Evolutionary conservation across 2,888 invertebrate genomes (phyloP).

Genomic region (Alitta virens): DNA sequence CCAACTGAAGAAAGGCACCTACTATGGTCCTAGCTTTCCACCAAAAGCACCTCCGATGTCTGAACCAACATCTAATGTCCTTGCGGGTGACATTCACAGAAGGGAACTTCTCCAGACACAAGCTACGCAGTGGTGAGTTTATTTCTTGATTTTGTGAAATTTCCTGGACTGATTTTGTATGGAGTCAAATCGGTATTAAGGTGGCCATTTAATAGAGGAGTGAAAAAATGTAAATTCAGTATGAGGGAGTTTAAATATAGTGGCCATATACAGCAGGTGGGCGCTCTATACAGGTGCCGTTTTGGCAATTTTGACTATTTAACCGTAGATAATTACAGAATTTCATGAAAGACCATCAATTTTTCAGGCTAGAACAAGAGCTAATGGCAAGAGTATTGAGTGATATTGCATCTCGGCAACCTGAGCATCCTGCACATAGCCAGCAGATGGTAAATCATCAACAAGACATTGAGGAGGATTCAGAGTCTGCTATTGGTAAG

Average conservation of each 20-base stretch:
- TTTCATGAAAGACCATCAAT: not conserved
- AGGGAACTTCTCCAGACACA: slow-evolving; percentile 44
- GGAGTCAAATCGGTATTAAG: too few relatives aligned
- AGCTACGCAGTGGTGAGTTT: slow-evolving; percentile 46
- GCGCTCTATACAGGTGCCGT: too few relatives aligned
- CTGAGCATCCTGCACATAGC: not conserved
- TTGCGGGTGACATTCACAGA: slow-evolving; percentile 43
- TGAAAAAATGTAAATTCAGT: too few relatives aligned
- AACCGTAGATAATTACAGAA: too few relatives aligned
- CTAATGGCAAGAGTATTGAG: slow-evolving; percentile 49
- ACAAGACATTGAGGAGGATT: not conserved
- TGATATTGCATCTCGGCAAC: slow-evolving; percentile 28
- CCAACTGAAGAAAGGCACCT: slow-evolving; percentile 28
- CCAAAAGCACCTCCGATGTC: slow-evolving; percentile 24
- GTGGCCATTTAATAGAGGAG: too few relatives aligned
- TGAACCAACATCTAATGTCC: slow-evolving; percentile 34
- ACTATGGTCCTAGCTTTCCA: slow-evolving; percentile 41
- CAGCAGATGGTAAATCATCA: not conserved
- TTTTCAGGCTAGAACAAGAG: slow-evolving; percentile 50
- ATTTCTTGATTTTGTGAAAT: too few relatives aligned
- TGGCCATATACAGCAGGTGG: too few relatives aligned
- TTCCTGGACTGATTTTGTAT: too few relatives aligned
- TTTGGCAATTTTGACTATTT: too few relatives aligned
- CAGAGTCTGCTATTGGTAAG: not conserved
- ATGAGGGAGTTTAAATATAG: too few relatives aligned